Conservation (phyloP, 2,888 invertebrate species). For the Dorcus parallelipipedus region DNA sequence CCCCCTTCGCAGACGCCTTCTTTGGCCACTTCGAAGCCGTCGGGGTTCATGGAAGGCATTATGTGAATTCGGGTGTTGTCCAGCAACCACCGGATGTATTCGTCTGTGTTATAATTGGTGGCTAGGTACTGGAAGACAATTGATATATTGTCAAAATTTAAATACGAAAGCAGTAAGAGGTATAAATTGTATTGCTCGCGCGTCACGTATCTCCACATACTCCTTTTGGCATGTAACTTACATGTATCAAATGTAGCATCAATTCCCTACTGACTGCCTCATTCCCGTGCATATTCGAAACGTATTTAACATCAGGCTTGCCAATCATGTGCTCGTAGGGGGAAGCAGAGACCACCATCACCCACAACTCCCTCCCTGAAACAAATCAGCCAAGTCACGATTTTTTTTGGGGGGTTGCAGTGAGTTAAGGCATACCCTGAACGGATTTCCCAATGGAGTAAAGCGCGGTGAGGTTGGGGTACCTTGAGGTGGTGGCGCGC, state of each 20-base stretch:
- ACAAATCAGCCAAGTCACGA: slow-evolving; percentile 4
- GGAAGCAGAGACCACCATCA: slow-evolving; percentile 86
- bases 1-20: slow-evolving; percentile 86
- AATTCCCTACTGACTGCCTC: slow-evolving; percentile 94
- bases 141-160: too few species aligned
- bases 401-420: not conserved
- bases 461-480: slow-evolving; percentile 83
- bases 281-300: slow-evolving; percentile 95
- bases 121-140: slow-evolving; percentile 71
- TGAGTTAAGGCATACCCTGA: slow-evolving; percentile 61
- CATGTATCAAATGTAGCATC: slow-evolving; percentile 85
- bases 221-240: slow-evolving; percentile 40
- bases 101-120: slow-evolving; percentile 76
- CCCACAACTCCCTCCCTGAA: slow-evolving; percentile 87
- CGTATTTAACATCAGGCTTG: slow-evolving; percentile 96
- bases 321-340: slow-evolving; percentile 91
- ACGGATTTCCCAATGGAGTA: slow-evolving; percentile 93
- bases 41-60: slow-evolving; percentile 98
- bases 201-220: too few species aligned
- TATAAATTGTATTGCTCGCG: too few species aligned
- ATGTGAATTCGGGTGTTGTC: slow-evolving; percentile 96
- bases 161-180: too few species aligned
- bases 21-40: slow-evolving; percentile 90
- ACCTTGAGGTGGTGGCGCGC: slow-evolving; percentile 72
- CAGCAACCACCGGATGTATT: slow-evolving; percentile 84